Conservation (phyloP, 2,888 invertebrate species). For the Amphipoea oculea region DNA sequence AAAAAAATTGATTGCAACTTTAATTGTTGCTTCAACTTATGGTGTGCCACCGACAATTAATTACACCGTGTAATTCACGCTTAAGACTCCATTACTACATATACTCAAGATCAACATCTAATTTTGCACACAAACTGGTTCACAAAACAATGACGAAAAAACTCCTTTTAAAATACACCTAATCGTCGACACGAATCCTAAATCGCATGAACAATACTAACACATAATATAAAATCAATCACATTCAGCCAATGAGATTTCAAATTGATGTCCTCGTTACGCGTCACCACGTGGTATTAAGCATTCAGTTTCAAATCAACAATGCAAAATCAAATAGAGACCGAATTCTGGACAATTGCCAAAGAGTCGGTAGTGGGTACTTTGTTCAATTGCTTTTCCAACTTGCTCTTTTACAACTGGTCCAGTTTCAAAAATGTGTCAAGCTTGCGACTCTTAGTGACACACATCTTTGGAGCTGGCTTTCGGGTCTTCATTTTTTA, state of each 20-base stretch:
- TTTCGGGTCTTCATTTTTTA: slow-evolving; percentile 31
- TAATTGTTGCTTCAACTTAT: too few relatives aligned
- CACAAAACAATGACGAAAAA: background rate
- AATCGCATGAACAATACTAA: background rate
- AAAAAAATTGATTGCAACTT: slow-evolving; percentile 83
- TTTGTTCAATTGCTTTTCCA: slow-evolving; percentile 38
- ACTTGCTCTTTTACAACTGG: slow-evolving; percentile 52
- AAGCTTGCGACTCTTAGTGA: slow-evolving; percentile 29
- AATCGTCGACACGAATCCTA: background rate
- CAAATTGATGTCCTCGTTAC: background rate
- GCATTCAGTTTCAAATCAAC: slow-evolving; percentile 40
- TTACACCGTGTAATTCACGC: background rate
- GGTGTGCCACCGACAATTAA: background rate
- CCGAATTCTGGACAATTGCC: slow-evolving; percentile 41
- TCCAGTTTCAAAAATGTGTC: slow-evolving; percentile 52
- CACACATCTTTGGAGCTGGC: slow-evolving; percentile 30
- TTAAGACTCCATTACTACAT: too few relatives aligned
- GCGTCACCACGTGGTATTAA: slow-evolving; percentile 4
- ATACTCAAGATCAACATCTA: background rate
- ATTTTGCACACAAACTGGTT: background rate
- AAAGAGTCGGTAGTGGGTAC: slow-evolving; percentile 4
- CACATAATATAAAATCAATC: background rate
- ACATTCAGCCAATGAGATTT: slow-evolving; percentile 2
- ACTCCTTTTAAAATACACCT: background rate
- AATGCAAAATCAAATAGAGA: slow-evolving; percentile 25